A percentile compares a stretch with the other conserved stretches of the same genome.
These are phyloP conservation scores for Chromobotia macracanthus DNA, from an alignment of 2,797 vertebrate genomes.

Conservation along the genomic window DNA sequence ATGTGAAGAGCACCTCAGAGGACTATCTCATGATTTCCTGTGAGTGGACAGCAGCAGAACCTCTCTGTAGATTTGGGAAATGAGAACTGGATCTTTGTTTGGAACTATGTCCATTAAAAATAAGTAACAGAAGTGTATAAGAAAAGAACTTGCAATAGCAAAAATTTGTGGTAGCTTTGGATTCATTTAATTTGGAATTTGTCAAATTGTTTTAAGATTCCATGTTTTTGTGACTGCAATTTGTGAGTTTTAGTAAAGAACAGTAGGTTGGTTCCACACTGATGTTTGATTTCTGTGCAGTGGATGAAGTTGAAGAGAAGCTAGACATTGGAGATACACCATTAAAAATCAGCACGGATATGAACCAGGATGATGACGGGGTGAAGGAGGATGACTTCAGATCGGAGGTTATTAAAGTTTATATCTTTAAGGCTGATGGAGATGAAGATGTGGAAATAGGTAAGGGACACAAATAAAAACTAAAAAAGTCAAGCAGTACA, in stretches of 20 bases:
- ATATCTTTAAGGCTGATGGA: slow-evolving; percentile 99
- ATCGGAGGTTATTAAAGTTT: slow-evolving; percentile 99
- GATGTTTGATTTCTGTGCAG: slow-evolving; percentile 69
- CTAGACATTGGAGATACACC: slow-evolving; percentile 92
- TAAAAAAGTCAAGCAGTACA: neutral
- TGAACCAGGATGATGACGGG: slow-evolving; percentile 86
- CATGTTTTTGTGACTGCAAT: too few species aligned
- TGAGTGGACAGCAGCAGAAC: slow-evolving; percentile 72
- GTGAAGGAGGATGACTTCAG: slow-evolving; percentile 92
- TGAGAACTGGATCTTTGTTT: neutral
- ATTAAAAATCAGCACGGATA: slow-evolving; percentile 93
- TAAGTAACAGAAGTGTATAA: neutral
- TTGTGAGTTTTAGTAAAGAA: neutral
- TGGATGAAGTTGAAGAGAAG: slow-evolving; percentile 98
- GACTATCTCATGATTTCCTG: slow-evolving; percentile 99
- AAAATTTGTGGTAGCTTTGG: neutral
- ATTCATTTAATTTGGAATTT: neutral
- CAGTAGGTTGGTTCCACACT: neutral
- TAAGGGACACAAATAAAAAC: slow-evolving; percentile 68
- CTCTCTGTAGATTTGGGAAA: neutral
- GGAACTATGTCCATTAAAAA: neutral
- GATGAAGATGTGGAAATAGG: slow-evolving; percentile 98
- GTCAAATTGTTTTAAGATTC: too few species aligned
- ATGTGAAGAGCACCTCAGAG: slow-evolving; percentile 92
- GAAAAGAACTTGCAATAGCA: neutral